Evolutionary conservation across 2,797 vertebrate genomes (phyloP).

Genomic region (Paedocypris micromegethes): DNA sequence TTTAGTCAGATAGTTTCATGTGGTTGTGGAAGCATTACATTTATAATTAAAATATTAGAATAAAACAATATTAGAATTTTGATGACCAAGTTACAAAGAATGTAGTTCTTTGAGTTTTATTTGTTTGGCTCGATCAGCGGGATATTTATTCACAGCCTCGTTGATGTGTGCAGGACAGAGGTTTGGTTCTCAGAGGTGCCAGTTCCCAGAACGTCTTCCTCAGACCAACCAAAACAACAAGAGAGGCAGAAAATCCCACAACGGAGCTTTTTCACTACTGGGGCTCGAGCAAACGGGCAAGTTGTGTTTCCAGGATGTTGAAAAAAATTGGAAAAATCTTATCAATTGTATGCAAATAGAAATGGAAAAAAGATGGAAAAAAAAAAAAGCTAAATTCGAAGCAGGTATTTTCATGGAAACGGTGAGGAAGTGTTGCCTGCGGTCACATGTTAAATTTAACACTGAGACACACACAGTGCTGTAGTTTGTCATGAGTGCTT

Average conservation of each 20-base stretch:
- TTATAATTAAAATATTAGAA: slow-evolving; percentile 30
- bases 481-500: not conserved
- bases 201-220: slow-evolving; percentile 20
- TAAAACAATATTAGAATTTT: not conserved
- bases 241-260: slow-evolving; percentile 47
- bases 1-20: too few species aligned
- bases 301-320: slow-evolving; percentile 31
- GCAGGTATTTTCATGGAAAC: slow-evolving; percentile 5
- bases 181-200: slow-evolving; percentile 21
- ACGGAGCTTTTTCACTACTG: slow-evolving; percentile 35
- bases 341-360: slow-evolving; percentile 8
- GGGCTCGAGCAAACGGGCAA: slow-evolving; percentile 32
- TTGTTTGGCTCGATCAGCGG: slow-evolving; percentile 43
- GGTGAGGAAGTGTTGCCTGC: not conserved
- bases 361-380: slow-evolving; percentile 6
- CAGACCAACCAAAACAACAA: slow-evolving; percentile 48
- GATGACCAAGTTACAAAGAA: slow-evolving; percentile 22
- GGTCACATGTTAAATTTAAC: not conserved
- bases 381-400: slow-evolving; percentile 18
- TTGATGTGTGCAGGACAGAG: slow-evolving; percentile 34
- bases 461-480: not conserved
- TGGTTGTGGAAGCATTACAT: not conserved
- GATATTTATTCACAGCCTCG: not conserved
- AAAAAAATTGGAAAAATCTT: slow-evolving; percentile 39
- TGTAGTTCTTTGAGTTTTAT: slow-evolving; percentile 40